Conservation (phyloP, 2,888 invertebrate genomes). For the Nomada flava region DNA sequence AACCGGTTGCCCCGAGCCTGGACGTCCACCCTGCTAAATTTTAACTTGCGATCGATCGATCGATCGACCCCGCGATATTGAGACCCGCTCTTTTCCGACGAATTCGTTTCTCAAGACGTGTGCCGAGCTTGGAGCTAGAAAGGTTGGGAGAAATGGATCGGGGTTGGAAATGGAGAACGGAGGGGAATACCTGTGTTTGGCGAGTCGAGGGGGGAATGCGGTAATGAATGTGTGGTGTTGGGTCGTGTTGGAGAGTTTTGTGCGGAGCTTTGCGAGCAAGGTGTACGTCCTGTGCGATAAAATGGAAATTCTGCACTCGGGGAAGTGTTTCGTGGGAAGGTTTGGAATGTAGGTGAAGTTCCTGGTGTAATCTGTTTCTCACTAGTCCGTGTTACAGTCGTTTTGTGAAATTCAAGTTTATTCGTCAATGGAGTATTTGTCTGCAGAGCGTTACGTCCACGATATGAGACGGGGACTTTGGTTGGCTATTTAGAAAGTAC, state of each 20-base stretch:
- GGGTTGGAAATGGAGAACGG: too few relatives aligned
- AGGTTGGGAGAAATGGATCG: too few relatives aligned
- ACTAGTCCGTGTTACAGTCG: too few relatives aligned
- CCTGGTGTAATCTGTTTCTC: too few relatives aligned
- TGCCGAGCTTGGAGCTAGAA: too few relatives aligned
- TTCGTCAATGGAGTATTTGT: too few relatives aligned
- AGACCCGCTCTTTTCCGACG: constrained; percentile 1
- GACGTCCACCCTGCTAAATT: constrained; percentile 27
- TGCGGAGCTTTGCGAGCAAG: neutral
- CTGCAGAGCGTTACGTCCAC: too few relatives aligned
- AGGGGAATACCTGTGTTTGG: too few relatives aligned
- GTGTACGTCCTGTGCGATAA: neutral
- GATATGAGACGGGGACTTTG: too few relatives aligned
- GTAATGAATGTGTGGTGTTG: neutral
- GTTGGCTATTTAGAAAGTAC: too few relatives aligned
- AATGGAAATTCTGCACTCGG: neutral
- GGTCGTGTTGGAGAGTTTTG: too few relatives aligned
- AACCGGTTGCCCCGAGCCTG: constrained; percentile 28
- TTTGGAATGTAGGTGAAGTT: neutral
- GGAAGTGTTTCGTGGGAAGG: constrained; percentile 8
- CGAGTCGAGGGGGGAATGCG: neutral
- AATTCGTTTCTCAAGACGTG: neutral
- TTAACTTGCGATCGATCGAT: constrained; percentile 24
- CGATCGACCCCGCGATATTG: constrained; percentile 43
- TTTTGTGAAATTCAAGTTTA: too few relatives aligned